These are phyloP conservation scores for Phacellophora camtschatica DNA, from an alignment of 30 jellyfish, hydroid and myxozoan species.

Conservation along the genomic window DNA sequence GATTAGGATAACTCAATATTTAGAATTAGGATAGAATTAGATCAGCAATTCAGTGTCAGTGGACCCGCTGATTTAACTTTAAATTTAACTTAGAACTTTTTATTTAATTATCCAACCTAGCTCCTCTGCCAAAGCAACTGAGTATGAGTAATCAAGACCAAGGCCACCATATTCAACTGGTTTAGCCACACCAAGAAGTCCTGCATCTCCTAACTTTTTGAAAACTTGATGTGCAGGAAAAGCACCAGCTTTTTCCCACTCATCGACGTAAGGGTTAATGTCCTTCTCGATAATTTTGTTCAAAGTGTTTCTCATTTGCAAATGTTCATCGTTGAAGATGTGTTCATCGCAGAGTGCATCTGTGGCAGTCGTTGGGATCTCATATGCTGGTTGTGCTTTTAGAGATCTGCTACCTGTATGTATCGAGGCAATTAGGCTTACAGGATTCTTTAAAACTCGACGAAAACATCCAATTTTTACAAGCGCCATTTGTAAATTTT, in stretches of 20 bases:
- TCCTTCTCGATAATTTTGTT: constrained; percentile 78
- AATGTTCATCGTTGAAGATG: constrained; percentile 73
- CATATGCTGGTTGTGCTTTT: constrained; percentile 62
- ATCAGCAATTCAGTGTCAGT: no score
- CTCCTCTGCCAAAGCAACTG: constrained; percentile 88
- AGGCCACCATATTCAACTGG: constrained; percentile 95
- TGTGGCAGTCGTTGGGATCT: constrained; percentile 62
- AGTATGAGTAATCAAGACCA: constrained; percentile 84
- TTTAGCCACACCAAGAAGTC: constrained; percentile 85
- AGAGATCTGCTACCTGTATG: neutral
- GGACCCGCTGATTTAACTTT: no score
- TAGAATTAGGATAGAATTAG: no score
- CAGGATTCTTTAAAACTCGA: neutral
- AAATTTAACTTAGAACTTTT: no score
- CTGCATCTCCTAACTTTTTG: constrained; percentile 90
- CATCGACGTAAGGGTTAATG: constrained; percentile 86
- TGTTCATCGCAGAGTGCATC: constrained; percentile 81
- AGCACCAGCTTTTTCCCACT: constrained; percentile 81
- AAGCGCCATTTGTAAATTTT: constrained; percentile 21
- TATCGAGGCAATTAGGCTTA: neutral
- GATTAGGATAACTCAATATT: no score
- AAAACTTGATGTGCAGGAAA: constrained; percentile 91
- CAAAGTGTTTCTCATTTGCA: constrained; percentile 69
- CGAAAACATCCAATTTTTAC: neutral
- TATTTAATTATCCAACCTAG: no score